These are phyloP conservation scores for Drosophila navojoa DNA, from an alignment of 1,140 invertebrate species.

Conservation along the genomic window DNA sequence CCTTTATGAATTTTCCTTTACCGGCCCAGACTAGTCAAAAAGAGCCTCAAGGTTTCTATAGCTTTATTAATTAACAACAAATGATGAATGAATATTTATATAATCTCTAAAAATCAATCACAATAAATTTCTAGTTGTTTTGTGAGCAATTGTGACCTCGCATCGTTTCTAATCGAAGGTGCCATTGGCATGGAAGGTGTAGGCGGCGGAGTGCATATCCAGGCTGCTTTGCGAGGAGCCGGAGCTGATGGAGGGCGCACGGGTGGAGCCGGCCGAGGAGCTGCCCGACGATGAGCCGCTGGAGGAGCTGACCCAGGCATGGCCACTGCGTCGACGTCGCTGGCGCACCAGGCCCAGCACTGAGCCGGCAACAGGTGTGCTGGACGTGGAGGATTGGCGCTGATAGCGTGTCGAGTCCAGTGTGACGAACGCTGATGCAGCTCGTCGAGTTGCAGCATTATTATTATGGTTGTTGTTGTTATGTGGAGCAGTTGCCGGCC, in stretches of 20 bases:
- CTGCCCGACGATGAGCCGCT: conserved; percentile 57
- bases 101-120: conserved; percentile 31
- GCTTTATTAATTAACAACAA: conserved; percentile 30
- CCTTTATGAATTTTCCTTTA: too few species aligned
- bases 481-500: conserved; percentile 63
- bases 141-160: conserved; percentile 7
- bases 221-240: conserved; percentile 63
- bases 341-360: conserved; percentile 71
- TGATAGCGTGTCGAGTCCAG: conserved; percentile 36
- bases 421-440: conserved; percentile 36
- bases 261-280: conserved; percentile 59
- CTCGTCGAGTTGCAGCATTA: neutral
- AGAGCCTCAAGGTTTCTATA: conserved; percentile 10
- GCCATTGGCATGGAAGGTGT: conserved; percentile 50
- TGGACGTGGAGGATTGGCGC: conserved; percentile 24
- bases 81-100: conserved; percentile 4
- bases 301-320: conserved; percentile 72
- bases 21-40: neutral
- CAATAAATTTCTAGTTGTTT: conserved; percentile 43
- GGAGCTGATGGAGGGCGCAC: conserved; percentile 59
- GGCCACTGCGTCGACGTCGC: conserved; percentile 58
- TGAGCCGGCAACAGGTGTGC: conserved; percentile 71
- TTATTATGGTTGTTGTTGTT: conserved; percentile 4
- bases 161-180: conserved; percentile 45
- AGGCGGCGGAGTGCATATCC: conserved; percentile 55